phyloP scores from a whole-genome alignment of 2,888 invertebrate species.

The Halocaridina rubra region DNA sequence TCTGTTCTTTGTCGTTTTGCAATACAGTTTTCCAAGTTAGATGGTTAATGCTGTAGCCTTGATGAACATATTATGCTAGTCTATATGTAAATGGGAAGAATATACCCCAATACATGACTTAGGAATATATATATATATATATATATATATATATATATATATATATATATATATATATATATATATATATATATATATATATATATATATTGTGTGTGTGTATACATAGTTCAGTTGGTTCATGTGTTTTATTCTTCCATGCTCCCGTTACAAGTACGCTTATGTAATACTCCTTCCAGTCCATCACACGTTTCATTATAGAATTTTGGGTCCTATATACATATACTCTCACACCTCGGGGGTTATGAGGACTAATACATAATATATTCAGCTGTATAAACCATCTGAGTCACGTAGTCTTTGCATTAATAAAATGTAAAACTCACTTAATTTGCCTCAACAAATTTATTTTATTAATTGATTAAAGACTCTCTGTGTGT shows the following conservation, averaged over 20 bases:
- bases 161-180: neutral
- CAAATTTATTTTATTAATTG: no score
- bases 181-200: neutral
- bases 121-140: neutral
- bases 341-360: no score
- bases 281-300: constrained; percentile 24
- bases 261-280: constrained; percentile 54
- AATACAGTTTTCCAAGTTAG: constrained; percentile 26
- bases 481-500: no score
- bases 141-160: constrained; percentile 10
- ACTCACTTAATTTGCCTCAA: no score
- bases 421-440: no score
- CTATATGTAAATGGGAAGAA: neutral
- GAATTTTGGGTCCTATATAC: no score
- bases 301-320: no score
- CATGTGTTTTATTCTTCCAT: constrained; percentile 46
- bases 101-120: neutral
- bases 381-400: no score
- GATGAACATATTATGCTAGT: constrained; percentile 17
- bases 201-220: neutral
- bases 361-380: no score
- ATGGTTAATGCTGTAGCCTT: constrained; percentile 17
- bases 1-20: constrained; percentile 32
- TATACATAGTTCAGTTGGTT: constrained; percentile 46
- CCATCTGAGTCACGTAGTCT: no score